Evolutionary conservation across 2,888 invertebrate species (phyloP), one percentile per base, ranked within the genome.

Genomic region (Heliothis peltigera): DNA sequence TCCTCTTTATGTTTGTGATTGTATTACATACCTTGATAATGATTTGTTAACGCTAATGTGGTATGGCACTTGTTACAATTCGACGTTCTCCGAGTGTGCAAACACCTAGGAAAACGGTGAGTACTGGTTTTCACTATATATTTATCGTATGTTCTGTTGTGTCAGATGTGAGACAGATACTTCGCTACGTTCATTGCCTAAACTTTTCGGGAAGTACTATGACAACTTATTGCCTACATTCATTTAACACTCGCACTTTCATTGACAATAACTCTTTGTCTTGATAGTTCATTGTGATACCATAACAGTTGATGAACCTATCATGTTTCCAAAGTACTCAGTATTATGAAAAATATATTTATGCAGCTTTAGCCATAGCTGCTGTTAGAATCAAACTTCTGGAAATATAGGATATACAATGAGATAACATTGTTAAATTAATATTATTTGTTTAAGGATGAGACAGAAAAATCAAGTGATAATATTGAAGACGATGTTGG

Each of bases 51-150:
- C 86, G 88, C 84, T 91, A 89, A 90, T 93, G 93, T 95, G 94
- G 91, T 89, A 95, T 95, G 95, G 95, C 95, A 91, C 94, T 95
- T 85, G 94, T 95, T 88, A 94, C 94, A 83, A 94, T 94, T 89
- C 92, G 93, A 82, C 94, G 95, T 89, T 94, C 95, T 89, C 90
- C 93, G 83, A 95, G 94, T 92, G 93, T 95, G 86, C 94, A 92
- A 90, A 90, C 94, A 91, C 92, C 93, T 86, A 93, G 90, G 86
- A 92, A 93, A 91, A 91, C 94, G 92, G 95, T 95, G 83, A 91
- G 94, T 89, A 84, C 77, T 73, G 77, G 79, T 39, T 75, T 69
- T 64, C 62, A 62, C 62, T 55, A 59, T 49, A 65, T 72, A 70
- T 76, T 77, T 69, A 8, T 74, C 75, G 79, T 79, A n/a, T 76